Conservation (phyloP, 2,797 vertebrate species). For the Betta splendens region DNA sequence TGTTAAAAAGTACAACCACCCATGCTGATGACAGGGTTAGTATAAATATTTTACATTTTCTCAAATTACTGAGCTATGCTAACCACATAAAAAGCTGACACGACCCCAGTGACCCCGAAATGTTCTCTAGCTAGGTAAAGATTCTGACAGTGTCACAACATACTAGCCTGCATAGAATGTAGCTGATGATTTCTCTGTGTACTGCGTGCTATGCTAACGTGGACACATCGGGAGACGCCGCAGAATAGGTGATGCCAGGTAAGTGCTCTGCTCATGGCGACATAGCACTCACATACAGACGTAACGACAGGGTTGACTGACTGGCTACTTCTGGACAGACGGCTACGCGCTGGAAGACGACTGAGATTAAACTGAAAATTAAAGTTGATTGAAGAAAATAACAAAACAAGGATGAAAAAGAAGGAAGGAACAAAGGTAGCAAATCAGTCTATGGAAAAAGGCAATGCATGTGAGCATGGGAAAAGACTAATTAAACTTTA, state of each 20-base stretch:
- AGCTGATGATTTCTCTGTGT: constrained; percentile 45
- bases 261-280: constrained; percentile 58
- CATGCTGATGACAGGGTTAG: constrained; percentile 46
- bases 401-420: constrained; percentile 18
- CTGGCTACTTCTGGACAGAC: constrained; percentile 68
- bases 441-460: not conserved
- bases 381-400: constrained; percentile 33
- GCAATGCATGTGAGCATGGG: constrained; percentile 19
- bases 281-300: constrained; percentile 52
- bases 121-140: constrained; percentile 53
- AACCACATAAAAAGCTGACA: constrained; percentile 58
- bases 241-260: constrained; percentile 24
- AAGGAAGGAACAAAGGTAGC: constrained; percentile 31
- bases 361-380: constrained; percentile 69
- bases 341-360: constrained; percentile 87
- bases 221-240: constrained; percentile 37
- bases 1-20: constrained; percentile 40
- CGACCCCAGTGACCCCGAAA: constrained; percentile 38
- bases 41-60: constrained; percentile 54
- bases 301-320: constrained; percentile 52
- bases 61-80: constrained; percentile 64
- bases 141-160: constrained; percentile 60
- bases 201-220: constrained; percentile 44
- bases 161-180: constrained; percentile 70
- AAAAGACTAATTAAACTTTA: constrained; percentile 31